Evolutionary conservation across 2,797 vertebrate genomes (phyloP).

Genomic region (Loris lydekkerianus): DNA sequence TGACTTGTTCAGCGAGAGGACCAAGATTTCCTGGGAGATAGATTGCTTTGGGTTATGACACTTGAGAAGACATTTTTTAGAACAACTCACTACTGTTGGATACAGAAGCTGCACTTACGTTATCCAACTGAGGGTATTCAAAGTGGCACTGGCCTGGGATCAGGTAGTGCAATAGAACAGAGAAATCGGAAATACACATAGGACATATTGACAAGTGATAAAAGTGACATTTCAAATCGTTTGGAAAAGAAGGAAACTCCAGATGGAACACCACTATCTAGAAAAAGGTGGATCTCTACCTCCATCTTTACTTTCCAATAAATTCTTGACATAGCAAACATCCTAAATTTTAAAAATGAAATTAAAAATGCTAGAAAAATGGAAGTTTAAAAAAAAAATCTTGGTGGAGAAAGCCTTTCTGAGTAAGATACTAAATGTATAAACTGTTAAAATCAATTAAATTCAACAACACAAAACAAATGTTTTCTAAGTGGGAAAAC

Average conservation of each 20-base stretch:
- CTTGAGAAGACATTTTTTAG: not conserved
- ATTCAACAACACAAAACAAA: not conserved
- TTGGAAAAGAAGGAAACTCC: slow-evolving; percentile 24
- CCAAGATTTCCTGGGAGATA: not conserved
- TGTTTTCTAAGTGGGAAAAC: not conserved
- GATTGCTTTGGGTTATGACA: slow-evolving; percentile 2
- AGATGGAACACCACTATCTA: not conserved
- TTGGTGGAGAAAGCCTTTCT: slow-evolving; percentile 12
- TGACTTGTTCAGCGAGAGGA: not conserved
- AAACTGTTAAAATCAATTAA: slow-evolving; percentile 16
- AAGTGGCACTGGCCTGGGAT: no score
- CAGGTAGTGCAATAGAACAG: not conserved
- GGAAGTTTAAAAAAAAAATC: not conserved
- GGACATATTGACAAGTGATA: not conserved
- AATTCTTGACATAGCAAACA: not conserved
- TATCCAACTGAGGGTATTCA: not conserved
- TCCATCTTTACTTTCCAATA: not conserved
- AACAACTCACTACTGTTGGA: not conserved
- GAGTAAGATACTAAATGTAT: slow-evolving; percentile 31
- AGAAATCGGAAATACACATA: not conserved
- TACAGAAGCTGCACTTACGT: not conserved
- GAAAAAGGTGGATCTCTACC: not conserved
- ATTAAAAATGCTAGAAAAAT: not conserved
- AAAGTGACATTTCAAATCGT: not conserved
- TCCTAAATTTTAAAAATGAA: not conserved